phyloP scores from a whole-genome alignment of 2,797 vertebrate genomes.

The Psittacula derbiana region DNA sequence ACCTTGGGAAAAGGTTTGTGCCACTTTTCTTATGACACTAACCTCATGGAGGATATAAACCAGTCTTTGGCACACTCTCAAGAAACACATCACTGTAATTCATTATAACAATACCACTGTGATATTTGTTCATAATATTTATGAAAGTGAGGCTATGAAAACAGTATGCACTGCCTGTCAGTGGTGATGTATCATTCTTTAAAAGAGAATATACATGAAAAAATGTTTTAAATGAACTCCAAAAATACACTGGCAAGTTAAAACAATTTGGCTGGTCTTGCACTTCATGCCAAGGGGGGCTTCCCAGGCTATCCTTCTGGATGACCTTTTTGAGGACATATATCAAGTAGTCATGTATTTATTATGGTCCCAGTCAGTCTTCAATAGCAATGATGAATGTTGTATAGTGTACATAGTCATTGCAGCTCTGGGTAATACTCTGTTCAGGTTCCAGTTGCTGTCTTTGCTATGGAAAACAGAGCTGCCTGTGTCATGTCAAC shows the following conservation, averaged over 20 bases:
- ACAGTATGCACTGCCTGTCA: conserved; percentile 66
- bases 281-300: not conserved
- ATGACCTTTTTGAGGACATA: conserved; percentile 44
- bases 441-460: conserved; percentile 26
- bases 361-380: conserved; percentile 20
- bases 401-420: not conserved
- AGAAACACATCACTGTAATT: conserved; percentile 76
- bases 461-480: conserved; percentile 35
- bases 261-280: conserved; percentile 20
- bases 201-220: conserved; percentile 54
- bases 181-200: conserved; percentile 71
- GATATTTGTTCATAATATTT: conserved; percentile 77
- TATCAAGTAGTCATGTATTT: conserved; percentile 55
- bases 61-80: conserved; percentile 76
- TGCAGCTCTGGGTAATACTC: not conserved
- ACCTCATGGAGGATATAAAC: conserved; percentile 73
- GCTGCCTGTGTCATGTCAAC: not conserved
- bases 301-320: conserved; percentile 55
- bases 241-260: conserved; percentile 47
- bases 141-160: conserved; percentile 76
- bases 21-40: conserved; percentile 72
- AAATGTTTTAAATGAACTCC: conserved; percentile 69
- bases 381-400: conserved; percentile 36
- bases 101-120: conserved; percentile 72
- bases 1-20: conserved; percentile 72